Evolutionary conservation across 2,113 vertebrate genomes (phyloP), one percentile per base, ranked within the genome.

Genomic region (Ptilonorhynchus violaceus): DNA sequence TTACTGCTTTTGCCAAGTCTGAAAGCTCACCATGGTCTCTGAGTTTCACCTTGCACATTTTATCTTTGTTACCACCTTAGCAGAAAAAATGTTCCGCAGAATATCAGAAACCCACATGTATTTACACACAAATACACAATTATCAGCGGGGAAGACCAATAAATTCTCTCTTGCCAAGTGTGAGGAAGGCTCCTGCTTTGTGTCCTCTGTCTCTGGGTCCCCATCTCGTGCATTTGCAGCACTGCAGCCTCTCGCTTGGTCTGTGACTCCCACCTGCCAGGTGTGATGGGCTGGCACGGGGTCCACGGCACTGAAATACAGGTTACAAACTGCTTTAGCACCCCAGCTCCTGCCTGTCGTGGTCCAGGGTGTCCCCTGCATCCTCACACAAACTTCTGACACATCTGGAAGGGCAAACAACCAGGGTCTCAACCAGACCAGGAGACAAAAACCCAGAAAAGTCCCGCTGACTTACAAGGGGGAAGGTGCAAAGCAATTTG

Each of bases 271-370:
- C 55, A 24, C 28, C 37, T 56, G 28, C 42, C 49, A 17, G 21
- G 28, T n/a, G 64, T 21, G 3, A 7, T 30, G 56, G 47, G 23
- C 25, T 93, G 46, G 16, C 27, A 15, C 1, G 0, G 17, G 11
- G 14, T 12, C 14, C 24, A 1, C 6, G 15, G 55, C 50, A 7
- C 76, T 35, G 60, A 55, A 41, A 92, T 91, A 35, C 10, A 9
- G 0, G 0, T n/a, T 60, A 7, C 27, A 31, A 41, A 1, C 17
- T 47, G 13, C 19, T 59, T 35, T n/a, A 39, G 28, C 55, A 7
- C 4, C 8, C 7, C 63, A 47, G 46, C 28, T 84, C 35, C 8
- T 69, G 2, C 56, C 42, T 82, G 27, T 24, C 44, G 0, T 28
- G 35, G 16, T 59, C n/a, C 33, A 27, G 15, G 1, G 0, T 18